A percentile compares a stretch with the other conserved stretches of the same genome.
phyloP scores from a whole-genome alignment of 2,797 vertebrate genomes.

The Zalophus californianus region DNA sequence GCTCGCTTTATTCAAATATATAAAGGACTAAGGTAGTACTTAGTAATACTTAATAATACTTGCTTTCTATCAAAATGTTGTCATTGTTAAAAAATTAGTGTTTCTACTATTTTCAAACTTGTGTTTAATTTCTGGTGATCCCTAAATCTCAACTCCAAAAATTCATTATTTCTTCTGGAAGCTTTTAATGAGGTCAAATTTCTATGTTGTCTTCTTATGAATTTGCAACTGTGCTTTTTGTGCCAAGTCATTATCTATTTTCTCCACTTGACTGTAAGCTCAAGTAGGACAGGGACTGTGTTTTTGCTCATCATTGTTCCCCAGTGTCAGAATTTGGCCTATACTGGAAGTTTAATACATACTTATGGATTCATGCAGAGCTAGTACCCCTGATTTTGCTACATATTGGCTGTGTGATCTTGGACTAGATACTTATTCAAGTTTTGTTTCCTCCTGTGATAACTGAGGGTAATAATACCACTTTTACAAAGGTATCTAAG shows the following conservation, averaged over 20 bases:
- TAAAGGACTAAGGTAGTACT: background rate
- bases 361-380: constrained; percentile 26
- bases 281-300: background rate
- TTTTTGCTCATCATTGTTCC: background rate
- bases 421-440: background rate
- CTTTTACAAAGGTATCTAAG: background rate
- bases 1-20: constrained; percentile 45
- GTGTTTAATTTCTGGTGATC: constrained; percentile 23
- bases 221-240: constrained; percentile 32
- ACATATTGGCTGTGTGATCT: background rate
- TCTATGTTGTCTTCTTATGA: constrained; percentile 3
- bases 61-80: constrained; percentile 49
- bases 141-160: background rate
- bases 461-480: background rate
- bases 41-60: background rate
- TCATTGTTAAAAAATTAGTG: background rate
- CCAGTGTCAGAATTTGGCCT: background rate
- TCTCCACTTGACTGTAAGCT: constrained; percentile 1
- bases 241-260: background rate
- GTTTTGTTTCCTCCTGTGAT: background rate
- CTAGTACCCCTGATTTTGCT: constrained; percentile 15
- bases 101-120: constrained; percentile 11
- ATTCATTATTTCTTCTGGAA: constrained; percentile 40
- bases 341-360: background rate
- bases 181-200: background rate